phyloP scores from a whole-genome alignment of 2,113 vertebrate genomes.

The Rhabdomys dilectus region DNA sequence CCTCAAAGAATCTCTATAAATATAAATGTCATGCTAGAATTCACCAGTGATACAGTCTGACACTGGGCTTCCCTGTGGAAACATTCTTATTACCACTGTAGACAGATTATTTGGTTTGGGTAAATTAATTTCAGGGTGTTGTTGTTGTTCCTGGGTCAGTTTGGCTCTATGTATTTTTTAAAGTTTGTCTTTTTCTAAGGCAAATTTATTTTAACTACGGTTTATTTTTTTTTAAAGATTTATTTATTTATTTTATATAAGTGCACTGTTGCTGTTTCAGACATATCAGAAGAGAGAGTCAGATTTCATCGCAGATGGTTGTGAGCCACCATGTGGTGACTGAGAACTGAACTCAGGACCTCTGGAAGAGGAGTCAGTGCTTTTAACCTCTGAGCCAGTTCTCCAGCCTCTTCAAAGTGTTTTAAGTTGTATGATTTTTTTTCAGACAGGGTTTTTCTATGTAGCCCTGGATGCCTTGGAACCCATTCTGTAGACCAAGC shows the following conservation, averaged over 20 bases:
- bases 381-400: too few species aligned
- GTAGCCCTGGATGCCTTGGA: not conserved
- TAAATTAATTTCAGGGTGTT: not conserved
- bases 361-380: too few species aligned
- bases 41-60: not conserved
- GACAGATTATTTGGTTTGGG: not conserved
- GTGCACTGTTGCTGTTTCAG: too few species aligned
- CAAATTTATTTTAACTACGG: not conserved
- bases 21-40: not conserved
- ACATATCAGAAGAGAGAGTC: too few species aligned
- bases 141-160: not conserved
- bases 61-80: not conserved
- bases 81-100: not conserved
- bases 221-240: not conserved
- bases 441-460: not conserved
- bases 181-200: not conserved
- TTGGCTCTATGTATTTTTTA: not conserved
- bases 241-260: not conserved
- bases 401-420: not conserved
- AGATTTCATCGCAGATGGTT: too few species aligned
- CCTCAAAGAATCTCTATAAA: not conserved
- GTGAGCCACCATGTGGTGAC: too few species aligned
- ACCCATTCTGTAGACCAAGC: not conserved
- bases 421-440: not conserved
- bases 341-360: too few species aligned